Conservation (phyloP, 2,113 vertebrate species). For the Actenoides lindsayi region DNA sequence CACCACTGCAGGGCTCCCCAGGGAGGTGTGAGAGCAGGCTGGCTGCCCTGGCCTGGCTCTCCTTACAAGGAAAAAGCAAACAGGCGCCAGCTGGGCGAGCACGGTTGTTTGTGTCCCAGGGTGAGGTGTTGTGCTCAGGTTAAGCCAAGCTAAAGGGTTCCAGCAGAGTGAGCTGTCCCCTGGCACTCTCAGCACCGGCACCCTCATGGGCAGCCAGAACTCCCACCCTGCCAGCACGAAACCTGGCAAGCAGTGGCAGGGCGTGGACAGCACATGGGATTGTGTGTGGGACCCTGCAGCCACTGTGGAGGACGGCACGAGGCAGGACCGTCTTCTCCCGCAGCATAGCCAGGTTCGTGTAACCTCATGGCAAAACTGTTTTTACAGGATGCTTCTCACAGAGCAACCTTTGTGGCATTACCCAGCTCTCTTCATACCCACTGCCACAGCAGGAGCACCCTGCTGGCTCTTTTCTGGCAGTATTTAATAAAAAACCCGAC, state of each 20-base stretch:
- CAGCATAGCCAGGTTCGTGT: neutral
- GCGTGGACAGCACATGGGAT: fast-evolving
- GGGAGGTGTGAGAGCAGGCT: neutral
- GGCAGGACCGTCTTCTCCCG: neutral
- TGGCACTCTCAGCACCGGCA: neutral
- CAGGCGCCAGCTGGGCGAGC: neutral
- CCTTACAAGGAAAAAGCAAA: neutral
- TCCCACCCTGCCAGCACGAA: neutral
- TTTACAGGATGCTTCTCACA: neutral
- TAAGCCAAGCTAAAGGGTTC: neutral
- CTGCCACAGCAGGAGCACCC: neutral
- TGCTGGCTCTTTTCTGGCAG: neutral
- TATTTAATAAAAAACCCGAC: neutral
- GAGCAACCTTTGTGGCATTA: neutral
- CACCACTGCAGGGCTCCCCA: neutral
- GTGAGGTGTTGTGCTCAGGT: neutral
- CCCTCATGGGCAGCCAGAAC: neutral
- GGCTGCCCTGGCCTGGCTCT: neutral
- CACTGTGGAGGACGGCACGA: fast-evolving
- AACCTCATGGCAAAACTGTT: neutral
- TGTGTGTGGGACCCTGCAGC: fast-evolving
- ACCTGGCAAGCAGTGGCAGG: neutral
- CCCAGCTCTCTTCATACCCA: neutral
- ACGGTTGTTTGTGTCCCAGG: neutral
- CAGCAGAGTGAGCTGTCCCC: neutral